These are phyloP conservation scores for Chrysocyon brachyurus DNA, from an alignment of 2,797 vertebrate species.

Conservation along the genomic window DNA sequence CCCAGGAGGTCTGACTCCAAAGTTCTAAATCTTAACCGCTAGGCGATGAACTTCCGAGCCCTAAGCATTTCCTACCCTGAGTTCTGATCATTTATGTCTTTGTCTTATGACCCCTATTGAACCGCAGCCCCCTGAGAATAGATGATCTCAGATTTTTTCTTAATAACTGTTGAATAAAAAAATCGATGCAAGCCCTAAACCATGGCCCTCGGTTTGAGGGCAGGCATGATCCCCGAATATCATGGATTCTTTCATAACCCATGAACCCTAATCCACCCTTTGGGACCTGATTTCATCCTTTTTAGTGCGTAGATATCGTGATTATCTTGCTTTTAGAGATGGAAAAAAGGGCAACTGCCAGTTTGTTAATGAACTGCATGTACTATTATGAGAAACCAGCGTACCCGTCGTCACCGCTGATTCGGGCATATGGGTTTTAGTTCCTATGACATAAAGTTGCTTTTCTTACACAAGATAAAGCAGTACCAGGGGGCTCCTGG, in stretches of 20 bases:
- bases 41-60: neutral
- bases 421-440: neutral
- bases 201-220: neutral
- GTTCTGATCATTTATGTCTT: neutral
- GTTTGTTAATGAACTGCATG: neutral
- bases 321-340: constrained; percentile 14
- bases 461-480: constrained; percentile 21
- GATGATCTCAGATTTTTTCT: neutral
- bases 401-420: neutral
- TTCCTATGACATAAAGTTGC: neutral
- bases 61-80: neutral
- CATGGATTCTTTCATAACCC: neutral
- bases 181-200: neutral
- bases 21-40: neutral
- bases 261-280: neutral
- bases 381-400: neutral
- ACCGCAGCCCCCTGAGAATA: neutral
- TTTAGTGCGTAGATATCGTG: neutral
- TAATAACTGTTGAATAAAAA: constrained; percentile 30
- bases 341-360: neutral
- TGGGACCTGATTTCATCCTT: neutral
- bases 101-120: neutral
- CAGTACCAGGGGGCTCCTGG: neutral
- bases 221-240: neutral
- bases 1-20: neutral